phyloP scores from a whole-genome alignment of 2,113 vertebrate genomes.

The Xenotilapia longispinis region DNA sequence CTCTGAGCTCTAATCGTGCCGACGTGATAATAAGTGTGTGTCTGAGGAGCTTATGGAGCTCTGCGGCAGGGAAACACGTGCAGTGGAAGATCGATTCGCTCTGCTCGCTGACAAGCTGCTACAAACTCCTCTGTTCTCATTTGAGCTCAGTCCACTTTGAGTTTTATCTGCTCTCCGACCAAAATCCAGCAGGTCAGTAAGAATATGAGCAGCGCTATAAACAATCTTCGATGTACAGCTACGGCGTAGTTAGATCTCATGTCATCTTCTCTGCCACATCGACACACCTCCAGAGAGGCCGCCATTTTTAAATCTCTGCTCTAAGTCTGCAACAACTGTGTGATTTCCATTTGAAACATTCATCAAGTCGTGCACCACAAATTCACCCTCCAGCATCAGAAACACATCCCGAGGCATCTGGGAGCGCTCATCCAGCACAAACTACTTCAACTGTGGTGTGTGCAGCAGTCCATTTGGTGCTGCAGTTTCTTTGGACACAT shows the following conservation, averaged over 20 bases:
- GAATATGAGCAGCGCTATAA: not conserved
- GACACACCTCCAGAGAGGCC: not conserved
- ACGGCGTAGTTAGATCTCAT: not conserved
- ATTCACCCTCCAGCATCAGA: not conserved
- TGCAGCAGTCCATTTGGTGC: not conserved
- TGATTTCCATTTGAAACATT: not conserved
- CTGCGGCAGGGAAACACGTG: not conserved
- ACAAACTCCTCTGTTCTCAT: not conserved
- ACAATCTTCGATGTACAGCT: not conserved
- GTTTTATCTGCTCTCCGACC: not conserved
- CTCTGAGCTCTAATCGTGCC: conserved; percentile 1
- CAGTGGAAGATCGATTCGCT: not conserved
- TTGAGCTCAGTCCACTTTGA: not conserved
- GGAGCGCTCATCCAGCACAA: accelerated
- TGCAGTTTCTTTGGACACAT: not conserved
- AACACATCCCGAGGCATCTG: not conserved
- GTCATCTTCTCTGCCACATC: accelerated
- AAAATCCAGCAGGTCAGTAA: not conserved
- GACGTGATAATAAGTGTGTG: not conserved
- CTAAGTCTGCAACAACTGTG: not conserved
- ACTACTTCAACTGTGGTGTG: not conserved
- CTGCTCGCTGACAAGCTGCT: not conserved
- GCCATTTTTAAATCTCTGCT: accelerated
- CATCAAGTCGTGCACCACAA: not conserved
- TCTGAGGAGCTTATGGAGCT: conserved; percentile 22